Percentiles rank a stretch among this genome's conserved stretches.
Evolutionary conservation across 2,113 vertebrate genomes (phyloP).

Genomic region (Aphelocoma coerulescens): DNA sequence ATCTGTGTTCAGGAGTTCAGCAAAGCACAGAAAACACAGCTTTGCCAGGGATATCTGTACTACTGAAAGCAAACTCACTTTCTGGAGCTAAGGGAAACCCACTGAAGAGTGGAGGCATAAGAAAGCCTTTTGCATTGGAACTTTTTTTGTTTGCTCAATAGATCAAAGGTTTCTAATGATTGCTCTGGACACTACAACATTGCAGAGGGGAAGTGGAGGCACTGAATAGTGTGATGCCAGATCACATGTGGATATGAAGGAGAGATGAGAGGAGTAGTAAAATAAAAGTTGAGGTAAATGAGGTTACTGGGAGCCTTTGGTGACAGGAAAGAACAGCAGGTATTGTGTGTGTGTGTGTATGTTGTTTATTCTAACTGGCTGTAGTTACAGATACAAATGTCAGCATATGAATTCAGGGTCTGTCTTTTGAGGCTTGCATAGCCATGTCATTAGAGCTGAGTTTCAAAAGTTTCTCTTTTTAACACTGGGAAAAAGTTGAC

Average conservation of each 20-base stretch:
- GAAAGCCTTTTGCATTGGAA: neutral
- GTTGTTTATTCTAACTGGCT: neutral
- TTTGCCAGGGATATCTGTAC: constrained; percentile 66
- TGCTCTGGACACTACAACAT: neutral
- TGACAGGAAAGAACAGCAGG: neutral
- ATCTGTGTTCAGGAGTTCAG: constrained; percentile 81
- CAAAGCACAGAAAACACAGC: constrained; percentile 64
- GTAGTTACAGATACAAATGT: neutral
- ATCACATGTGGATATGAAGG: neutral
- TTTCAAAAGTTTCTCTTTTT: neutral
- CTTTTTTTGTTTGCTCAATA: neutral
- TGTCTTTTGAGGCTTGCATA: neutral
- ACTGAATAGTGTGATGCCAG: neutral
- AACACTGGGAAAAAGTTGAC: neutral
- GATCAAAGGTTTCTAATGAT: neutral
- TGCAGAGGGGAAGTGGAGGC: neutral
- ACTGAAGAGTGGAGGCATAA: neutral
- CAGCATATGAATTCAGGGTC: neutral
- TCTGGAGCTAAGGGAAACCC: constrained; percentile 21
- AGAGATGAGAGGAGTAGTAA: neutral
- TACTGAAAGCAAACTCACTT: neutral
- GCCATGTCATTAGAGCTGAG: neutral
- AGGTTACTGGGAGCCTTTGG: neutral
- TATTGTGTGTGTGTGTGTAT: neutral
- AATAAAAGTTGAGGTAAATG: neutral